A percentile compares a stretch with the other conserved stretches of the same genome.
Evolutionary conservation across 2,113 vertebrate genomes (phyloP).

Genomic region (Podarcis raffonei): DNA sequence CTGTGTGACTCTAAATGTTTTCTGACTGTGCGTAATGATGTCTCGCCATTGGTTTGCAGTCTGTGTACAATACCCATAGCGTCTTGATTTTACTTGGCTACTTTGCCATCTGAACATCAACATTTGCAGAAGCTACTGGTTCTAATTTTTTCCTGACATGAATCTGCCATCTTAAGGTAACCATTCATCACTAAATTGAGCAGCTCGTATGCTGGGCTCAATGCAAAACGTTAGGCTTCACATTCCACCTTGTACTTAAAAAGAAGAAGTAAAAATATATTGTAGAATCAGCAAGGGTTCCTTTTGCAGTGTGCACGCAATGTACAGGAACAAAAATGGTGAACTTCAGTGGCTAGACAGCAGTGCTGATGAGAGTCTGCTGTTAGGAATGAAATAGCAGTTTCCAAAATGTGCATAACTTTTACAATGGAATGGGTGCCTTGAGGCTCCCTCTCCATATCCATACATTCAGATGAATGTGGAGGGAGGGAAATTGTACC

Average conservation of each 20-base stretch:
- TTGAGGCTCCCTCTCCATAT: neutral
- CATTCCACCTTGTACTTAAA: too few species aligned
- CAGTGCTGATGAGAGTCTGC: neutral
- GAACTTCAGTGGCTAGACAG: neutral
- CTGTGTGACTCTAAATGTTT: constrained; percentile 15
- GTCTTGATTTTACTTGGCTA: neutral
- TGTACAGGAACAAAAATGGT: neutral
- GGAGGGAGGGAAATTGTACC: neutral
- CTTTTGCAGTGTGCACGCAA: neutral
- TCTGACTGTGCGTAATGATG: neutral
- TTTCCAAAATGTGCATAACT: neutral
- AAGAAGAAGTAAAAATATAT: too few species aligned
- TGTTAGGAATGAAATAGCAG: neutral
- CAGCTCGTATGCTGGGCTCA: neutral
- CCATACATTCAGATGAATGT: neutral
- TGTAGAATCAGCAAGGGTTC: neutral
- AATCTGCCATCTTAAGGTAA: neutral
- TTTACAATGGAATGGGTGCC: neutral
- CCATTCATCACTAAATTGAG: neutral
- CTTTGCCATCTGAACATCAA: neutral
- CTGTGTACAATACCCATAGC: neutral
- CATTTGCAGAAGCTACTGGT: neutral
- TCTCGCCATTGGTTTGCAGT: neutral
- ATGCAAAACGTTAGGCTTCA: neutral
- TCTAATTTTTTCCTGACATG: neutral